Evolutionary conservation across 2,888 invertebrate species (phyloP).

Genomic region (Synanthedon tipuliformis): DNA sequence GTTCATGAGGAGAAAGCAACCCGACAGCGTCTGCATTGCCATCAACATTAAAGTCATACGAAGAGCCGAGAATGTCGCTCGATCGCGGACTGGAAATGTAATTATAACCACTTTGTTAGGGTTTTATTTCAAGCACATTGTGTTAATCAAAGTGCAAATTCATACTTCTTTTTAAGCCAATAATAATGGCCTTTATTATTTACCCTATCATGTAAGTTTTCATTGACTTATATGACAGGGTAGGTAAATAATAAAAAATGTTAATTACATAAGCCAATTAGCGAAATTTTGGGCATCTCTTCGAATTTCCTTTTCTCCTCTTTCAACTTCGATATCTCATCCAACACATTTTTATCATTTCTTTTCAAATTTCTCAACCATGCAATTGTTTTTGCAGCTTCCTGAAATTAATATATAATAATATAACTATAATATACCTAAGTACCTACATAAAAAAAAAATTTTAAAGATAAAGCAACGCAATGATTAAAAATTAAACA

Average conservation of each 20-base stretch:
- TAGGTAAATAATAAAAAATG: not conserved
- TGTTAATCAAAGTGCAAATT: no score
- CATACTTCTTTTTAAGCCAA: no score
- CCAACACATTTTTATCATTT: conserved; percentile 21
- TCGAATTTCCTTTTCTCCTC: conserved; percentile 30
- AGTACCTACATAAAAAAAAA: no score
- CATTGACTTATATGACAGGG: not conserved
- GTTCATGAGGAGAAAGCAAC: conserved; percentile 54
- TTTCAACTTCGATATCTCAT: conserved; percentile 30
- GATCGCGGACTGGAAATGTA: conserved; percentile 30
- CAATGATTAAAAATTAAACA: no score
- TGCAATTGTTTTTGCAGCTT: conserved; percentile 34
- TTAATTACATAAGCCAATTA: conserved; percentile 40
- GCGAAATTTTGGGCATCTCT: conserved; percentile 23
- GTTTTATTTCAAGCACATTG: no score
- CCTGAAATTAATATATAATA: conserved; percentile 14
- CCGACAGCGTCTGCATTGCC: conserved; percentile 48
- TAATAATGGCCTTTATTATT: no score
- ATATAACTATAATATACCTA: no score
- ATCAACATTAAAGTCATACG: conserved; percentile 38
- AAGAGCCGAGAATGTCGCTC: conserved; percentile 35
- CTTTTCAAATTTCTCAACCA: conserved; percentile 31
- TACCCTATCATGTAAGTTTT: no score
- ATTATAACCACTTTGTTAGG: no score
- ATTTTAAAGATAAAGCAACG: no score